Evolutionary conservation across 2,888 invertebrate genomes (phyloP).

Genomic region (Euproctis similis): DNA sequence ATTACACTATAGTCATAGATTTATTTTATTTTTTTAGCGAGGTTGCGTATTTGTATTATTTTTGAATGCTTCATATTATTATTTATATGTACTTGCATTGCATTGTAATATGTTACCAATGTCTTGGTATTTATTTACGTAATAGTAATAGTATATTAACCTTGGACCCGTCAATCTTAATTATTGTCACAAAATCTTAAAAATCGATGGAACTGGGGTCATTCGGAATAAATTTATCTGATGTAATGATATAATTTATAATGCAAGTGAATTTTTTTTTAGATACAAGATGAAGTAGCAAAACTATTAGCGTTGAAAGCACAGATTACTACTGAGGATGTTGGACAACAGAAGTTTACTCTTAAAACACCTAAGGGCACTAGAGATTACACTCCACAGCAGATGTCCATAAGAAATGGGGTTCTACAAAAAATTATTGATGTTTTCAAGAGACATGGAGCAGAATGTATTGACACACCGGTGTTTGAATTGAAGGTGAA

Average conservation of each 20-base stretch:
- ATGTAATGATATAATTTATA: neutral
- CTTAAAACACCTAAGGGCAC: slow-evolving; percentile 96
- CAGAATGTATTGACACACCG: slow-evolving; percentile 98
- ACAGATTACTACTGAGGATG: slow-evolving; percentile 78
- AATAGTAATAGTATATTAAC: neutral
- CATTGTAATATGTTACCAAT: no score
- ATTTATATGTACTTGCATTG: no score
- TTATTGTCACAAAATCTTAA: neutral
- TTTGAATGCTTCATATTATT: no score
- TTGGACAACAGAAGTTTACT: slow-evolving; percentile 83
- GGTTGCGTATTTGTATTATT: no score
- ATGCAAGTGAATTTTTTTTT: slow-evolving; percentile 21
- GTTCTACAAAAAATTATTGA: slow-evolving; percentile 90
- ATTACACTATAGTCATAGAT: no score
- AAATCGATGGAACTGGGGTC: neutral
- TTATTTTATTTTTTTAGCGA: no score
- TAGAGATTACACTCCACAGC: slow-evolving; percentile 94
- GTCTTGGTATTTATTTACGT: no score
- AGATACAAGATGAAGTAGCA: slow-evolving; percentile 91
- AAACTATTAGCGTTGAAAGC: slow-evolving; percentile 88
- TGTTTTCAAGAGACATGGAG: slow-evolving; percentile 97
- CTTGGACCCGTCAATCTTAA: neutral
- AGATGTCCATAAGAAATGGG: slow-evolving; percentile 93
- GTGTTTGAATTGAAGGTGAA: slow-evolving; percentile 95
- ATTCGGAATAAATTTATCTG: neutral